A percentile compares a stretch with the other conserved stretches of the same genome.
These are phyloP conservation scores for Macrophya annulata DNA, from an alignment of 2,888 invertebrate genomes.

Conservation along the genomic window DNA sequence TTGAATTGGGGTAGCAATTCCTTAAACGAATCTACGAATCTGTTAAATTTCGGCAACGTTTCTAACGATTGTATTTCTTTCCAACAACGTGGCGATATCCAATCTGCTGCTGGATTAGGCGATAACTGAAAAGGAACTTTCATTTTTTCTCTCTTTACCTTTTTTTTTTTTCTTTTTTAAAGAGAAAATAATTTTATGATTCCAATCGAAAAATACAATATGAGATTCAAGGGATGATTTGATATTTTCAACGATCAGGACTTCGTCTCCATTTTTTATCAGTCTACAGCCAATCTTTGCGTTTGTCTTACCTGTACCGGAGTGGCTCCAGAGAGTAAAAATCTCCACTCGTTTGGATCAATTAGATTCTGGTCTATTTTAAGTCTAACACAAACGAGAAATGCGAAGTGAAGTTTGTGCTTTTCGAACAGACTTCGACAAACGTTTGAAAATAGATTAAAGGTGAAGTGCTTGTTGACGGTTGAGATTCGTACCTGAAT, in stretches of 20 bases:
- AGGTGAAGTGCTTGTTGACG: slow-evolving; percentile 91
- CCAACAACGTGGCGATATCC: slow-evolving; percentile 93
- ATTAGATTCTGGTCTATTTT: slow-evolving; percentile 84
- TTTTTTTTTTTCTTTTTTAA: neutral
- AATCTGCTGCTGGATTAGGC: slow-evolving; percentile 88
- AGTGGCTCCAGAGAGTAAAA: slow-evolving; percentile 88
- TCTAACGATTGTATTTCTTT: slow-evolving; percentile 88
- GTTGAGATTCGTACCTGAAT: slow-evolving; percentile 88
- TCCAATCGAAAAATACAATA: neutral
- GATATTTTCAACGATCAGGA: neutral
- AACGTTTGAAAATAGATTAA: slow-evolving; percentile 91
- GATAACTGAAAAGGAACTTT: slow-evolving; percentile 27
- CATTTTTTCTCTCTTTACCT: neutral
- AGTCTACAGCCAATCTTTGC: slow-evolving; percentile 39
- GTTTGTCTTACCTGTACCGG: slow-evolving; percentile 80
- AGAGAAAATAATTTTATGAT: neutral
- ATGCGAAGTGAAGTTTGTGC: slow-evolving; percentile 93
- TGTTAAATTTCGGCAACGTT: slow-evolving; percentile 83
- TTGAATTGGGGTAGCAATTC: slow-evolving; percentile 82
- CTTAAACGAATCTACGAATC: slow-evolving; percentile 85
- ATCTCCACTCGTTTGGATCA: slow-evolving; percentile 86
- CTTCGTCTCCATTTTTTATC: neutral
- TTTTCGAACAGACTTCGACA: slow-evolving; percentile 95
- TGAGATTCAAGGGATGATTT: neutral
- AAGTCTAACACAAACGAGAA: slow-evolving; percentile 87